These are phyloP conservation scores for Stegophylla sp. DNA, from an alignment of 2,888 invertebrate species.

Conservation along the genomic window DNA sequence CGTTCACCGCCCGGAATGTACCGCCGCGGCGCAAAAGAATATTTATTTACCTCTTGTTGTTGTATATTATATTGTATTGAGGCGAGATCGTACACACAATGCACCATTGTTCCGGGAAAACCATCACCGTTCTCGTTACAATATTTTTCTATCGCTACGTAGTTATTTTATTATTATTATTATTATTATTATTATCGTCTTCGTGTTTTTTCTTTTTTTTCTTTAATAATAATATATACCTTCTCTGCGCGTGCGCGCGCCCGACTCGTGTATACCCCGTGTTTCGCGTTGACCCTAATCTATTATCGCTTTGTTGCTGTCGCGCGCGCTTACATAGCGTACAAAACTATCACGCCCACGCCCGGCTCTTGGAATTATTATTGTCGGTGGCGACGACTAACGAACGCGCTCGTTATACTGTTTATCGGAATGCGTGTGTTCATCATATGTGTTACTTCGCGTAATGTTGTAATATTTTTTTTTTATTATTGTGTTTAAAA, in stretches of 20 bases:
- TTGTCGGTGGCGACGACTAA: slow-evolving; percentile 12
- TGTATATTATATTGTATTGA: too few species aligned
- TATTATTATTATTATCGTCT: slow-evolving; percentile 20
- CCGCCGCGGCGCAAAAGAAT: slow-evolving; percentile 24
- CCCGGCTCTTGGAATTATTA: slow-evolving; percentile 23
- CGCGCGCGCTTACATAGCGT: too few species aligned
- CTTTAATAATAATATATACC: too few species aligned
- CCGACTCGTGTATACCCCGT: slow-evolving; percentile 13
- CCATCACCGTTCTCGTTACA: slow-evolving; percentile 24
- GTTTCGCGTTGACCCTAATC: slow-evolving; percentile 55
- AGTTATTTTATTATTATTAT: slow-evolving; percentile 29
- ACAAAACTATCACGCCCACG: slow-evolving; percentile 49
- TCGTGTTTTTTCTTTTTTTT: slow-evolving; percentile 11
- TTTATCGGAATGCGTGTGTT: too few species aligned
- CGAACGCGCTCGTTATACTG: slow-evolving; percentile 56
- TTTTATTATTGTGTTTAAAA: background rate
- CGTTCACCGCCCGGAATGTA: slow-evolving; percentile 39
- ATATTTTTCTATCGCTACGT: slow-evolving; percentile 1
- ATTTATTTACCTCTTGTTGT: slow-evolving; percentile 31
- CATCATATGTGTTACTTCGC: slow-evolving; percentile 8
- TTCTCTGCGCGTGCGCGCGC: background rate
- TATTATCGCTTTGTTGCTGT: slow-evolving; percentile 56
- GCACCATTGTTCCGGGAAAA: slow-evolving; percentile 51
- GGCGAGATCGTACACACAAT: slow-evolving; percentile 28
- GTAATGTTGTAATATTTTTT: too few species aligned